Evolutionary conservation across 2,797 vertebrate genomes (phyloP).

Genomic region (Gobionotothen gibberifrons): DNA sequence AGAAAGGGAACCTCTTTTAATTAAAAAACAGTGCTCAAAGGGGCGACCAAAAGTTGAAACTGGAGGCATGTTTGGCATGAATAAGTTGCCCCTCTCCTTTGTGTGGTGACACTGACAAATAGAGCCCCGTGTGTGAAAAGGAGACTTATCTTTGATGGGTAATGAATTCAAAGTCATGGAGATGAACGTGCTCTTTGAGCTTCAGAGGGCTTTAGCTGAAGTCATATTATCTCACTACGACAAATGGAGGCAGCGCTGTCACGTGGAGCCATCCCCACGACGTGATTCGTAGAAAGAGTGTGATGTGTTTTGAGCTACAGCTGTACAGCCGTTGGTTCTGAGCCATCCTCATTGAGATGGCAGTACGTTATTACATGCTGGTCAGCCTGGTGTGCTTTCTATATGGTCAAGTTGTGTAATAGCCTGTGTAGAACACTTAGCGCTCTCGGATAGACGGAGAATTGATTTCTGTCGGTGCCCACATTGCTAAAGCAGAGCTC

Average conservation of each 20-base stretch:
- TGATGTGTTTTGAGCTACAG: slow-evolving; percentile 54
- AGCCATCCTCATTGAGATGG: slow-evolving; percentile 62
- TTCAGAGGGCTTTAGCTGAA: slow-evolving; percentile 82
- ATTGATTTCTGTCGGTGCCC: slow-evolving; percentile 63
- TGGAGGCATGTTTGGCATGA: slow-evolving; percentile 88
- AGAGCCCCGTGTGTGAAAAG: slow-evolving; percentile 81
- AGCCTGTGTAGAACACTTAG: slow-evolving; percentile 53
- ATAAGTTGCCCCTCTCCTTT: slow-evolving; percentile 84
- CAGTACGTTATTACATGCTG: slow-evolving; percentile 55
- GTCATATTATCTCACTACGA: slow-evolving; percentile 81
- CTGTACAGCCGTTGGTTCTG: slow-evolving; percentile 51
- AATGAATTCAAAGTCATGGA: slow-evolving; percentile 87
- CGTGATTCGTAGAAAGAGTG: slow-evolving; percentile 60
- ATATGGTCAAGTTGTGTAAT: slow-evolving; percentile 62
- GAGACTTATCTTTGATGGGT: slow-evolving; percentile 87
- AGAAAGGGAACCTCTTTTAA: slow-evolving; percentile 83
- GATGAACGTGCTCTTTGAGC: slow-evolving; percentile 86
- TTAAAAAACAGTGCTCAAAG: slow-evolving; percentile 85
- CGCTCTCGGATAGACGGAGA: slow-evolving; percentile 55
- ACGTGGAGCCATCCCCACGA: slow-evolving; percentile 62
- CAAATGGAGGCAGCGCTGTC: slow-evolving; percentile 74
- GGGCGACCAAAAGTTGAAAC: slow-evolving; percentile 84
- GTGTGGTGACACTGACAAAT: slow-evolving; percentile 88
- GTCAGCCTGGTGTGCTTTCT: slow-evolving; percentile 51
- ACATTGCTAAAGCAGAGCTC: slow-evolving; percentile 60